Evolutionary conservation across 2,888 invertebrate genomes (phyloP), one percentile per base, ranked within the genome.

Genomic region (Ceramica pisi): DNA sequence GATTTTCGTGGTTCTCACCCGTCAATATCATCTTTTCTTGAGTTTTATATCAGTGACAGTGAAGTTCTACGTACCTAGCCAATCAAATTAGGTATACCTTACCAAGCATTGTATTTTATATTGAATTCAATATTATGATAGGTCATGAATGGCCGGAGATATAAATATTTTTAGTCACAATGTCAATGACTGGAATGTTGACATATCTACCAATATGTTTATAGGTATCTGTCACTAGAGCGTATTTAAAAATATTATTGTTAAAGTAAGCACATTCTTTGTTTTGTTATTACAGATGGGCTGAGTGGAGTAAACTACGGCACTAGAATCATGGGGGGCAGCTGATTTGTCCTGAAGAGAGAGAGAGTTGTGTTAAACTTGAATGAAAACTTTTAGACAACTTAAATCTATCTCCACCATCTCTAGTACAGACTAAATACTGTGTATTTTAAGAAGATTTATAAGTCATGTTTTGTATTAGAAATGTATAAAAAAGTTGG

Each of bases 51-150:
- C n/a, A 35, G 2, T 56, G n/a, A n/a, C 31, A 31, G n/a, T 12
- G 35, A 10, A n/a, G 12, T 8, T 35, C n/a, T 10, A 56, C 35
- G 31, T 12, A 31, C 19, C 16, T 51, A 26, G 26, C 26, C 9
- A 53, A 2, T 10, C n/a, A 10, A 19, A 48, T 48, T n/a, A 48
- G 14, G 9, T 5, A 6, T 35, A 2, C 4, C 12, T 35, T 1
- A 35, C 21, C 23, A 19, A 21, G 31, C 31, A 35, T 46, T 35
- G 31, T 23, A 21, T n/a, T 10, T 35, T 14, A 0, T 50, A 26
- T 67, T 26, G 19, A 51, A 67, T 21, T 21, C 19, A 31, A 51
- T 53, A 21, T 68, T 44, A 31, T 53, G 41, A 10, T 35, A 51
- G 6, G 9, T 19, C 16, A 14, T 50, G 14, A 67, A 41, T 68